phyloP scores from a whole-genome alignment of 2,888 invertebrate genomes.

The Thera britannica region DNA sequence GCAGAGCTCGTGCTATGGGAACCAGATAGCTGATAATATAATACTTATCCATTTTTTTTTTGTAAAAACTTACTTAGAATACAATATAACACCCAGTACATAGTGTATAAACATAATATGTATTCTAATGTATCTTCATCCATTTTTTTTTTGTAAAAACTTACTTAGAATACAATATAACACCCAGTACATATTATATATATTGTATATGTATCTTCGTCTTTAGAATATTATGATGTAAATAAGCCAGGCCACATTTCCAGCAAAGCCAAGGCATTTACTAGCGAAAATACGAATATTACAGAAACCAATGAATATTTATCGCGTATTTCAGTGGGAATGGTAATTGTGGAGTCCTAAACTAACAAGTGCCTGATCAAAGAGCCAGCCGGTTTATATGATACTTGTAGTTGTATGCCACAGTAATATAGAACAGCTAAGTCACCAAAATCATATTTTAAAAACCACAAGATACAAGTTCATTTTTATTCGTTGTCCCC shows the following conservation, averaged over 20 bases:
- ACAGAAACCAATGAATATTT: constrained; percentile 47
- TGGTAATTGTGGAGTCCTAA: constrained; percentile 46
- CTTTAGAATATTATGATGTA: constrained; percentile 5
- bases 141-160: no score
- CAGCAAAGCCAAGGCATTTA: constrained; percentile 27
- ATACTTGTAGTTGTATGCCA: constrained; percentile 20
- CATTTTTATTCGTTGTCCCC: no score
- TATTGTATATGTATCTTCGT: not conserved
- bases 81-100: no score
- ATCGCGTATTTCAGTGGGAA: constrained; percentile 42
- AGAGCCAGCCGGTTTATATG: constrained; percentile 31
- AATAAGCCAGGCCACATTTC: constrained; percentile 15
- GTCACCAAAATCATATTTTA: not conserved
- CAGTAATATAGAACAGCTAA: constrained; percentile 4
- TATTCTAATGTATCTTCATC: no score
- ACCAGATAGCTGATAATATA: no score
- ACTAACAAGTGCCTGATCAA: constrained; percentile 47
- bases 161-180: no score
- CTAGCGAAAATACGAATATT: constrained; percentile 33
- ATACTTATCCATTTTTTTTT: no score
- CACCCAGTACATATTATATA: no score
- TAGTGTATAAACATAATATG: no score
- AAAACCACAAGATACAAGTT: no score
- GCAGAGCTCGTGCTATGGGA: no score
- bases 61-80: no score